Conservation (phyloP, 1,140 invertebrate genomes). For the Pseudomyrmex cubaensis region DNA sequence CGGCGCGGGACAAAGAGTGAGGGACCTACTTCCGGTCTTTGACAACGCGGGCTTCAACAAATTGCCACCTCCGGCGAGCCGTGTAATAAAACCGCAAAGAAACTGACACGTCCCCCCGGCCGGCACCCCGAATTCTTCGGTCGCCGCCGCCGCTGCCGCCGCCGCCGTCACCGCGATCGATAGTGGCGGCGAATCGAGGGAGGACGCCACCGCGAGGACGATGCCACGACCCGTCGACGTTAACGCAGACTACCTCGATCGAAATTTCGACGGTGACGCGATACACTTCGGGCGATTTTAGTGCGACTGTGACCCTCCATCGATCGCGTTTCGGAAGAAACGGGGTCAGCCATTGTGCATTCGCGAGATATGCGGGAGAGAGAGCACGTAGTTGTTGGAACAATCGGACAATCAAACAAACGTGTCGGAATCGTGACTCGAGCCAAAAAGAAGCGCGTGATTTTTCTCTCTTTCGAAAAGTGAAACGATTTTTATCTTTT, state of each 20-base stretch:
- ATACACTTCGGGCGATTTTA: neutral
- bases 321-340: neutral
- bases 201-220: conserved; percentile 45
- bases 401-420: conserved; percentile 1
- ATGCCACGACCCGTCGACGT: conserved; percentile 33
- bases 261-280: conserved; percentile 34
- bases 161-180: conserved; percentile 23
- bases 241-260: conserved; percentile 38
- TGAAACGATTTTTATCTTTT: too few species aligned
- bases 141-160: neutral
- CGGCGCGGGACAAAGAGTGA: conserved; percentile 87
- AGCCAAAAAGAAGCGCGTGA: too few species aligned
- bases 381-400: neutral
- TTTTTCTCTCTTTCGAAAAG: too few species aligned
- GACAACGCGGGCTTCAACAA: conserved; percentile 92
- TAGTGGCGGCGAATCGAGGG: conserved; percentile 51
- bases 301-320: conserved; percentile 4
- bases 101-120: conserved; percentile 75
- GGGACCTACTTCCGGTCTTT: conserved; percentile 92
- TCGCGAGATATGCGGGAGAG: neutral
- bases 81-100: conserved; percentile 90
- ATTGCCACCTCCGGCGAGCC: conserved; percentile 91
- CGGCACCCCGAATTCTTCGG: conserved; percentile 45
- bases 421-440: neutral
- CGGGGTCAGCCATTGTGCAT: neutral